phyloP scores from a whole-genome alignment of 1,140 invertebrate species.

The Lethrus apterus region DNA sequence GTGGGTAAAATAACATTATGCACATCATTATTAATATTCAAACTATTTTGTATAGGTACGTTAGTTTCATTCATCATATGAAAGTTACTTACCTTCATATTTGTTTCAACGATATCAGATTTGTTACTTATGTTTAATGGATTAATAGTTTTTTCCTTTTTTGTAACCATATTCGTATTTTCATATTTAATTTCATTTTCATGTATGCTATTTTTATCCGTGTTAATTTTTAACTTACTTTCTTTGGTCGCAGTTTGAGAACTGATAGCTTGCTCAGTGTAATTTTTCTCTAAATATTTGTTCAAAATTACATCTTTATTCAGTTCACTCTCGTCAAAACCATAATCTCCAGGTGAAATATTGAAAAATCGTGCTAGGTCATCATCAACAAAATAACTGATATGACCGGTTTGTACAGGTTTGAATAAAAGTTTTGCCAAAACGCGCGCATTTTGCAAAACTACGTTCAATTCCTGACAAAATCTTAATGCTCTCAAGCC shows the following conservation, averaged over 20 bases:
- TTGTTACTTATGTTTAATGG: too few relatives aligned
- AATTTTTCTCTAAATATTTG: constrained; percentile 9
- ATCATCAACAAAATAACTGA: constrained; percentile 27
- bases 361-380: constrained; percentile 28
- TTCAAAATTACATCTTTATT: constrained; percentile 32
- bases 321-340: constrained; percentile 35
- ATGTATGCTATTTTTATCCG: too few relatives aligned
- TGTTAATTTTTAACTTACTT: too few relatives aligned
- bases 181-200: too few relatives aligned
- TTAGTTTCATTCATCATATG: too few relatives aligned
- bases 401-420: constrained; percentile 23
- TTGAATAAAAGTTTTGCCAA: constrained; percentile 34
- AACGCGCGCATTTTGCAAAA: constrained; percentile 30
- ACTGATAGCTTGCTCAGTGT: neutral
- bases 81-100: too few relatives aligned
- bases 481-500: constrained; percentile 32
- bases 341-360: constrained; percentile 30
- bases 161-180: too few relatives aligned
- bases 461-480: constrained; percentile 33
- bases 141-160: too few relatives aligned
- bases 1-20: too few relatives aligned
- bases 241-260: neutral
- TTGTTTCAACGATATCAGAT: too few relatives aligned
- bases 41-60: too few relatives aligned
- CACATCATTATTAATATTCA: too few relatives aligned